Evolutionary conservation across 2,888 invertebrate genomes (phyloP), one percentile per base, ranked within the genome.

Genomic region (Nemotelus nigrinus): DNA sequence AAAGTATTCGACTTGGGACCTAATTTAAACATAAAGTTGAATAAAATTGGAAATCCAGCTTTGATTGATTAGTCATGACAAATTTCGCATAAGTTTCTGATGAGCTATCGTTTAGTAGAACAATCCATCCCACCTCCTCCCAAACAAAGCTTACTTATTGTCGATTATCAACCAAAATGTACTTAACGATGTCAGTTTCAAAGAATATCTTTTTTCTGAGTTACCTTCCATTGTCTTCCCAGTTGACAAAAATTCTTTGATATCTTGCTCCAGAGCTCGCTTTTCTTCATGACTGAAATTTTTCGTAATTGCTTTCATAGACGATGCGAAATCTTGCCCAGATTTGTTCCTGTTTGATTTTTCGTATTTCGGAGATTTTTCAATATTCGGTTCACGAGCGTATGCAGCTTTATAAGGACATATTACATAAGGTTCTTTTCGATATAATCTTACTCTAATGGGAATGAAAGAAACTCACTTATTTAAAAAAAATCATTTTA

Each of bases 161-260:
- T 25, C 25, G 25, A 25, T 25, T 25, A 25, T 25, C 25, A 25
- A 25, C 25, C 25, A 25, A 25, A 25, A 25, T 25, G 25, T 25
- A 25, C 25, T 25, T 25, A 25, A 25, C 25, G 25, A 25, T 25
- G 25, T 25, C 25, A 25, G 25, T 25, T 25, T 25, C 25, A 25
- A 25, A 25, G 25, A 25, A 25, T 1, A 25, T 25, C 25, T 25
- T 25, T n/a, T 25, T 25, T 25, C 25, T 25, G 25, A 72, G 47
- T 60, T 72, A 72, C 72, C 60, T 72, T 45, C 3, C 6, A 45
- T 3, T 4, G 6, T 8, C 10, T 53, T 72, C 3, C 39, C 48
- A 5, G 74, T 57, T 50, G 48, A 65, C 25, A 78, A 76, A 71
- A 72, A 78, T 2, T 63, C 55, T 41, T 76, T 76, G 8, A 76